Evolutionary conservation across 2,113 vertebrate species (phyloP), one percentile per base, ranked within the genome.

Genomic region (Puntigrus tetrazona): DNA sequence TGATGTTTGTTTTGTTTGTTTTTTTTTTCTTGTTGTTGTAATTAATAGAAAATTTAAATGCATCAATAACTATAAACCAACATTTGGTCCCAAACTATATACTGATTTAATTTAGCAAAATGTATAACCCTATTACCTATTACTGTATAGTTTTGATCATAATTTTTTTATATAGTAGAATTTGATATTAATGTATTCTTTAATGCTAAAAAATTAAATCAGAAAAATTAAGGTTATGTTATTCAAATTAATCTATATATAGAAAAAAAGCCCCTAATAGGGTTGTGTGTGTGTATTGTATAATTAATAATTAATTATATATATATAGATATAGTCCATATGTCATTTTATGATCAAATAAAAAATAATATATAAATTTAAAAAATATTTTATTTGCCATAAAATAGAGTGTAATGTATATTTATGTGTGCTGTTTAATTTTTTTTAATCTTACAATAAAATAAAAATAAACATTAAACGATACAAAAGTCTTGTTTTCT

Each of bases 401-500:
- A n/a, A n/a, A n/a, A n/a, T n/a, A n/a, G n/a, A n/a, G 50, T 52
- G 50, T 18, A 52, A 1, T 52, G 25, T 63, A 63, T 25, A 5
- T 63, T 13, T 22, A 1, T 55, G 38, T 43, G 8, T 43, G 1
- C 22, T 72, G 25, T 43, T 72, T 72, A 0, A 1, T 72, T 14
- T 25, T 14, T 25, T 43, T 16, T 4, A 16, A 25, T 73, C 0
- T 14, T 16, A 9, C 22, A 57, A 50, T n/a, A 22, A 22, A 55
- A 18, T 20, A 10, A 36, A 67, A 20, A 22, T 22, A 22, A 55
- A 55, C 20, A 55, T 55, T 55, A 7, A 69, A 36, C 7, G 8
- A 69, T 31, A 18, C 31, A 59, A 59, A 22, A 47, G 55, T 27
- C 75, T 89, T 87, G 89, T 81, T 88, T 91, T 91, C 27, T 90